Base-by-base conservation (phyloP, 2,113 vertebrate genomes). In the Glaucidium brasilianum region DNA sequence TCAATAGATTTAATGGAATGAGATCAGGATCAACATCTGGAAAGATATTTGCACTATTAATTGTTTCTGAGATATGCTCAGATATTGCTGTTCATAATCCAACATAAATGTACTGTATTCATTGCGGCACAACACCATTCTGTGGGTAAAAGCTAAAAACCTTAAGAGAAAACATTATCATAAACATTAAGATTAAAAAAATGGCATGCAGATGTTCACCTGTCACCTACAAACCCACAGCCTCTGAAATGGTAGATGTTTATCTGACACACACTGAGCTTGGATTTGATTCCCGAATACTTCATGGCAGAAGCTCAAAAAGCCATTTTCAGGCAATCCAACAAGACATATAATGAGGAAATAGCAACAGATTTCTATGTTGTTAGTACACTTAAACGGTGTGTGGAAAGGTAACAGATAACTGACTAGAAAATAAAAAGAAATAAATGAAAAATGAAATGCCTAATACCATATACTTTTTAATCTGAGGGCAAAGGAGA, bases 221-320 rank as follows among this genome's bases (percentile, higher is more conserved):
- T 79, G 81, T 55, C n/a, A 92, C 50, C 56, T 83, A 84, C 15
- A 96, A 60, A 96, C 25, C 67, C 37, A 68, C 9, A 91, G 45
- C 5, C 13, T 85, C 55, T 88, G 35, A 66, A 96, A 92, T 22
- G 9, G 13, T 74, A 74, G 27, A 76, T 18, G 16, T 94, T 90
- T 90, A 53, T 60, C 66, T 96, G 77, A 69, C 35, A 92, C 12
- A 90, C 53, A 89, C 43, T n/a, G n/a, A 85, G 45, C 15, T 34
- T 89, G 34, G n/a, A 92, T 95, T 85, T 76, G 37, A 96, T 96
- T 96, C 49, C 67, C 32, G 95, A 96, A 94, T 96, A 81, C 45
- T 85, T 93, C 25, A 72, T 59, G 66, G 52, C 17, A 90, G 63
- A 85, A 83, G 30, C 47, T 74, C 32, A 74, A 81, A 71, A 62